These are phyloP conservation scores for Gymnodraco acuticeps DNA, from an alignment of 2,797 vertebrate species.

Conservation along the genomic window DNA sequence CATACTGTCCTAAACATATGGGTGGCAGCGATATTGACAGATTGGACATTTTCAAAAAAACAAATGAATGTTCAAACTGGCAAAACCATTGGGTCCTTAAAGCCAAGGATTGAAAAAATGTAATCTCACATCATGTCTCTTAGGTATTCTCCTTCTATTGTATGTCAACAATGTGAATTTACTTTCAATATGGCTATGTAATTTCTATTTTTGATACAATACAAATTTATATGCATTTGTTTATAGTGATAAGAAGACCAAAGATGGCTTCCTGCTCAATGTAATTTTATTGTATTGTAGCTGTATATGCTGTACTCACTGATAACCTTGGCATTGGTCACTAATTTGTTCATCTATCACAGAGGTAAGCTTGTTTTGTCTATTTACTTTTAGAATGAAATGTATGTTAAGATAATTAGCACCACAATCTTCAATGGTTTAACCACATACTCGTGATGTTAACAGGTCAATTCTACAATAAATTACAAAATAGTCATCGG, in stretches of 20 bases:
- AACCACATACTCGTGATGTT: slow-evolving; percentile 78
- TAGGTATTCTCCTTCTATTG: slow-evolving; percentile 74
- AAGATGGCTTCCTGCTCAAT: slow-evolving; percentile 82
- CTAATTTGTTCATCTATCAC: slow-evolving; percentile 79
- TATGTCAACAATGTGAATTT: slow-evolving; percentile 86
- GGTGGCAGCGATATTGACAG: slow-evolving; percentile 43
- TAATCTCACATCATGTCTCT: slow-evolving; percentile 71
- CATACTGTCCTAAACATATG: slow-evolving; percentile 52
- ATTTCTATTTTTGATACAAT: slow-evolving; percentile 88
- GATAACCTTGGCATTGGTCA: slow-evolving; percentile 78
- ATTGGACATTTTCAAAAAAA: slow-evolving; percentile 38
- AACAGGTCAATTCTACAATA: slow-evolving; percentile 80
- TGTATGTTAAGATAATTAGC: slow-evolving; percentile 80
- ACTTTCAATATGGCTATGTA: slow-evolving; percentile 84
- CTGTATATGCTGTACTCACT: slow-evolving; percentile 79
- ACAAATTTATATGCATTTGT: slow-evolving; percentile 85
- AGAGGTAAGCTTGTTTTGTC: slow-evolving; percentile 76
- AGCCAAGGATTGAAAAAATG: slow-evolving; percentile 71
- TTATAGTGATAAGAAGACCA: slow-evolving; percentile 85
- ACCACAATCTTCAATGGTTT: slow-evolving; percentile 77
- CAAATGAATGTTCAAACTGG: slow-evolving; percentile 72
- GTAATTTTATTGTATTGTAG: slow-evolving; percentile 80
- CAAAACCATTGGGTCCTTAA: slow-evolving; percentile 75
- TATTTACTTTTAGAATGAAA: slow-evolving; percentile 78
- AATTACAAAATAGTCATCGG: slow-evolving; percentile 67